These are phyloP conservation scores for Otus scops DNA, from an alignment of 2,797 vertebrate genomes.

Conservation along the genomic window DNA sequence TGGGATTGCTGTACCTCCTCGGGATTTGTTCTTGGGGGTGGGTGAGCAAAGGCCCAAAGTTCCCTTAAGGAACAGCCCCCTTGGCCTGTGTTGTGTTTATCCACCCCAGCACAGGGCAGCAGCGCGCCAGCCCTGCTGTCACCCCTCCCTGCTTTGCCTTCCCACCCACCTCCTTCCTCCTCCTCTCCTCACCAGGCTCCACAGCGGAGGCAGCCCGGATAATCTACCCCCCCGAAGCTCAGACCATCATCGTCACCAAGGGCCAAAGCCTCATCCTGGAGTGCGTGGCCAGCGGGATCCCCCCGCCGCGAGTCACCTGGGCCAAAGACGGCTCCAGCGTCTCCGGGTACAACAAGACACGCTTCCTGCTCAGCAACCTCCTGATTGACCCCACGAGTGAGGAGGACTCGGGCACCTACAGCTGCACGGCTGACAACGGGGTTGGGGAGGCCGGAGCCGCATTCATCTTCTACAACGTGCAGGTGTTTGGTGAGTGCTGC, in stretches of 20 bases:
- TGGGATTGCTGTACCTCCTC: neutral
- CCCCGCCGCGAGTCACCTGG: slow-evolving; percentile 91
- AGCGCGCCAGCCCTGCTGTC: accelerated
- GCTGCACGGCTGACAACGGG: slow-evolving; percentile 89
- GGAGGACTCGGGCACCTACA: slow-evolving; percentile 91
- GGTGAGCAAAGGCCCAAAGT: neutral
- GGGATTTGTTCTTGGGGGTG: neutral
- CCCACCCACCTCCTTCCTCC: neutral
- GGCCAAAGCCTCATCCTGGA: slow-evolving; percentile 94
- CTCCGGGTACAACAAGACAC: slow-evolving; percentile 87
- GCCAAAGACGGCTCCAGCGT: slow-evolving; percentile 89
- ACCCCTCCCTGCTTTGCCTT: neutral
- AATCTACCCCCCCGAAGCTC: slow-evolving; percentile 89
- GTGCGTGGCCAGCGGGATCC: slow-evolving; percentile 94
- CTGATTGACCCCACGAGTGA: slow-evolving; percentile 89
- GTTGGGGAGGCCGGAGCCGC: slow-evolving; percentile 79
- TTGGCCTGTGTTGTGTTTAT: neutral
- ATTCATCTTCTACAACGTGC: slow-evolving; percentile 88
- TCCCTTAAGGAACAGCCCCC: neutral
- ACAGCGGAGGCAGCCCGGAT: slow-evolving; percentile 92
- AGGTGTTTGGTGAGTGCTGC: slow-evolving; percentile 90
- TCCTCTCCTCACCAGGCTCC: slow-evolving; percentile 79
- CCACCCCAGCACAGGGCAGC: neutral
- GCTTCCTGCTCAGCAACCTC: slow-evolving; percentile 93
- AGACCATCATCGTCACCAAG: slow-evolving; percentile 94